phyloP scores from a whole-genome alignment of 2,888 invertebrate genomes.

The Macrostomum cliftonense region DNA sequence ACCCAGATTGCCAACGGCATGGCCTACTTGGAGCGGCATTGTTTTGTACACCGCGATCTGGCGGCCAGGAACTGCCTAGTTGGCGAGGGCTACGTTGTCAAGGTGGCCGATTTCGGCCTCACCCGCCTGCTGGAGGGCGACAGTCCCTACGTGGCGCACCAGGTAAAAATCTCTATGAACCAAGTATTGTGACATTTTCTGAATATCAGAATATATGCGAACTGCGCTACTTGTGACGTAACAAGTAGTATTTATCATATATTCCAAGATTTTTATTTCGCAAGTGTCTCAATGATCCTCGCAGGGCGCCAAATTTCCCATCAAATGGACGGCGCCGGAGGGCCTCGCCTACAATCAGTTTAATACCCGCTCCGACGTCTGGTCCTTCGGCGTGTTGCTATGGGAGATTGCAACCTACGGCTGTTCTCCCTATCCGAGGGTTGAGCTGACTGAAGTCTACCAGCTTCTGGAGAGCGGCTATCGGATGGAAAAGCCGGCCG shows the following conservation, averaged over 20 bases:
- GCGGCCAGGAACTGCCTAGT: constrained; percentile 96
- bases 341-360: constrained; percentile 97
- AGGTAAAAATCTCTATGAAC: too few relatives aligned
- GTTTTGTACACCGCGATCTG: constrained; percentile 66
- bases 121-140: constrained; percentile 54
- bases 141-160: constrained; percentile 96
- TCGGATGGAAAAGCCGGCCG: constrained; percentile 92
- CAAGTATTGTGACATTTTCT: too few relatives aligned
- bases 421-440: constrained; percentile 94
- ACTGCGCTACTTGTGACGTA: too few relatives aligned
- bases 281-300: too few relatives aligned
- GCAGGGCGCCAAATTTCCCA: constrained; percentile 97
- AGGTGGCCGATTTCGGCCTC: constrained; percentile 95
- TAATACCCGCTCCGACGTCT: constrained; percentile 57
- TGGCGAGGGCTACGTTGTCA: constrained; percentile 85
- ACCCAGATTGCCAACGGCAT: constrained; percentile 98
- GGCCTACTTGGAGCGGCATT: constrained; percentile 85
- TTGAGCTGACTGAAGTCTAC: constrained; percentile 92
- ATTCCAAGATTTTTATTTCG: too few relatives aligned
- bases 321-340: constrained; percentile 99
- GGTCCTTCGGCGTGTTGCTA: constrained; percentile 78
- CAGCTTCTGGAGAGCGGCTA: constrained; percentile 78
- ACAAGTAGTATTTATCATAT: too few relatives aligned
- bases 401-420: constrained; percentile 98
- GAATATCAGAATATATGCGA: too few relatives aligned